Conservation (phyloP, 2,797 vertebrate species). For the Pangasius larnaudii region DNA sequence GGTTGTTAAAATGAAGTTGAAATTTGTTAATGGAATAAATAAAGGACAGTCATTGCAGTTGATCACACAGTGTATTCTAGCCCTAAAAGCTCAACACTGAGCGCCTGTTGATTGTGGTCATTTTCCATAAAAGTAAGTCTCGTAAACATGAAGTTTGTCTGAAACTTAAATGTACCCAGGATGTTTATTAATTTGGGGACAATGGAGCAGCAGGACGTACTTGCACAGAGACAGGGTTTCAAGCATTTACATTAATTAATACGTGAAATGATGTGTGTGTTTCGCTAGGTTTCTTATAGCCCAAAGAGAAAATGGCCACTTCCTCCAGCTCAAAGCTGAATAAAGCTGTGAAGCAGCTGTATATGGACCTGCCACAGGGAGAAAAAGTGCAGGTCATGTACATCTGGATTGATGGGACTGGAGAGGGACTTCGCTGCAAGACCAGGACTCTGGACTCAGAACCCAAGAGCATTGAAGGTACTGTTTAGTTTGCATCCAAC, state of each 20-base stretch:
- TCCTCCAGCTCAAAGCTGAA: constrained; percentile 88
- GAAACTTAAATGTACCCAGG: not conserved
- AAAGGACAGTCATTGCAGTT: not conserved
- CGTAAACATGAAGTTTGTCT: not conserved
- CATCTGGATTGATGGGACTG: constrained; percentile 95
- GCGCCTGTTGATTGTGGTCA: not conserved
- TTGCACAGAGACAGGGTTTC: not conserved
- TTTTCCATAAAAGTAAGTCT: not conserved
- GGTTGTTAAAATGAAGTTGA: no score
- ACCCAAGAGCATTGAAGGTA: constrained; percentile 92
- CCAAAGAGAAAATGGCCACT: constrained; percentile 84
- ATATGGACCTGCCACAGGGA: constrained; percentile 92
- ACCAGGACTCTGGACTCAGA: constrained; percentile 90
- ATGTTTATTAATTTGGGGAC: not conserved
- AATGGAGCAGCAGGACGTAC: not conserved
- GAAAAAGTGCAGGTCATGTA: constrained; percentile 95
- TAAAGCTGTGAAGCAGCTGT: constrained; percentile 92
- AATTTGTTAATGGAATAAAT: not conserved
- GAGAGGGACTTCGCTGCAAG: constrained; percentile 93
- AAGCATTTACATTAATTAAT: no score
- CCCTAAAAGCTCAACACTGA: not conserved
- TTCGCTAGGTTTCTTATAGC: constrained; percentile 73
- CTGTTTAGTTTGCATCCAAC: not conserved
- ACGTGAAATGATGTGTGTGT: not conserved
- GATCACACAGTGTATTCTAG: not conserved